Evolutionary conservation across 2,797 vertebrate species (phyloP).

Genomic region (Falco biarmicus): DNA sequence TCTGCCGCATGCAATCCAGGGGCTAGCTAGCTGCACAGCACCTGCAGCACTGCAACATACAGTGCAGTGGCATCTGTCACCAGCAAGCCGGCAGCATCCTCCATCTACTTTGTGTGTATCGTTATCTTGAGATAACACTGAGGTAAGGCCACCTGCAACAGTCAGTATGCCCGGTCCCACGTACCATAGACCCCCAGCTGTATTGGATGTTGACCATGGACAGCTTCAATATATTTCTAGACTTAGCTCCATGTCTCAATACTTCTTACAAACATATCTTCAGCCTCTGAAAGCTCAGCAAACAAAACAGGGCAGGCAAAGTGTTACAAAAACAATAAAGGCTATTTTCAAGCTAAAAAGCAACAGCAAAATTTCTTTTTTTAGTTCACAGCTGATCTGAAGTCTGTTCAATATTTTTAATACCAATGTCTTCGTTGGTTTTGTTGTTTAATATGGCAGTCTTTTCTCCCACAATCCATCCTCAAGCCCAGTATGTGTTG

Average conservation of each 20-base stretch:
- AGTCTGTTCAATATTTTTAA: slow-evolving; percentile 8
- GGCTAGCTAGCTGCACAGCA: not conserved
- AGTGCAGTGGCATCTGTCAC: rapidly evolving
- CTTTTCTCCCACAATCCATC: not conserved
- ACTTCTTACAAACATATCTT: not conserved
- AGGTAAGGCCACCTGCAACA: not conserved
- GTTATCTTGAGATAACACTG: not conserved
- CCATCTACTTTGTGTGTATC: not conserved
- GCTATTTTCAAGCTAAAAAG: slow-evolving; percentile 16
- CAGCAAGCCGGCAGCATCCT: not conserved
- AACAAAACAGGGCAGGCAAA: not conserved
- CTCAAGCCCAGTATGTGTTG: not conserved
- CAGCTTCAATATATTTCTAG: not conserved
- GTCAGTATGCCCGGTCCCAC: not conserved
- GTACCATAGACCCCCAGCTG: not conserved
- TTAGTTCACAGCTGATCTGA: not conserved
- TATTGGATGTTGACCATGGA: not conserved
- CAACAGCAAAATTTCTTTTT: not conserved
- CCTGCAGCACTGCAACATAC: rapidly evolving
- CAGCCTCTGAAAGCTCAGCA: not conserved
- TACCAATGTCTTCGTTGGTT: not conserved
- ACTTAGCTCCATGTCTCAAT: not conserved
- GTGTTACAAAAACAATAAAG: not conserved
- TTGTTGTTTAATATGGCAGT: not conserved
- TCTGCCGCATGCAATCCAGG: no score